phyloP scores from a whole-genome alignment of 2,888 invertebrate species.

The Drosophila ustulata region DNA sequence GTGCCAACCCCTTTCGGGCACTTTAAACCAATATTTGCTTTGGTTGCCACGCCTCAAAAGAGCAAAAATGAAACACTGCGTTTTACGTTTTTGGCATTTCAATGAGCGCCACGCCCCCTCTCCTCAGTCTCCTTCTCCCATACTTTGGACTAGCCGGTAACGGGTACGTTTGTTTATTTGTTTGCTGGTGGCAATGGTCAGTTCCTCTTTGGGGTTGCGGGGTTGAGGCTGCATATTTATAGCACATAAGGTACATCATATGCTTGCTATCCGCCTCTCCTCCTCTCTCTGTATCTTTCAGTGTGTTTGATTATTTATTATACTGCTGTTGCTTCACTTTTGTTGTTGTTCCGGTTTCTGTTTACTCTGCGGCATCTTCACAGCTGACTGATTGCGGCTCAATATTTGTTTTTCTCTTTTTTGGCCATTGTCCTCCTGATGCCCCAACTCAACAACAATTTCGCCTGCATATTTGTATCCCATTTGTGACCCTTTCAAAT shows the following conservation, averaged over 20 bases:
- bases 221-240: constrained; percentile 67
- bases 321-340: constrained; percentile 52
- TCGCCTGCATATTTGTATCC: constrained; percentile 2
- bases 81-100: constrained; percentile 77
- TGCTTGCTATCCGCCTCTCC: constrained; percentile 1
- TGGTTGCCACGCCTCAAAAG: constrained; percentile 57
- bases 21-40: constrained; percentile 70
- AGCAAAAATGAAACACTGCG: constrained; percentile 61
- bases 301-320: constrained; percentile 33
- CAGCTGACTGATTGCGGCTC: constrained; percentile 75
- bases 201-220: constrained; percentile 33
- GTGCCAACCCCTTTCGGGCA: constrained; percentile 3
- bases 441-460: constrained; percentile 6
- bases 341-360: constrained; percentile 49
- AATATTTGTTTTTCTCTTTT: constrained; percentile 72
- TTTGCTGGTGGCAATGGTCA: constrained; percentile 57
- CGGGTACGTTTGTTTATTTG: constrained; percentile 65
- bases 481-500: background rate
- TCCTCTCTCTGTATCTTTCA: constrained; percentile 11
- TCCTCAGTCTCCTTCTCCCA: background rate
- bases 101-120: constrained; percentile 57
- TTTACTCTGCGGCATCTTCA: constrained; percentile 74
- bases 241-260: constrained; percentile 31
- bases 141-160: constrained; percentile 16
- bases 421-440: constrained; percentile 28